Evolutionary conservation across 2,888 invertebrate species (phyloP), one percentile per base, ranked within the genome.

Genomic region (Atherix ibis): DNA sequence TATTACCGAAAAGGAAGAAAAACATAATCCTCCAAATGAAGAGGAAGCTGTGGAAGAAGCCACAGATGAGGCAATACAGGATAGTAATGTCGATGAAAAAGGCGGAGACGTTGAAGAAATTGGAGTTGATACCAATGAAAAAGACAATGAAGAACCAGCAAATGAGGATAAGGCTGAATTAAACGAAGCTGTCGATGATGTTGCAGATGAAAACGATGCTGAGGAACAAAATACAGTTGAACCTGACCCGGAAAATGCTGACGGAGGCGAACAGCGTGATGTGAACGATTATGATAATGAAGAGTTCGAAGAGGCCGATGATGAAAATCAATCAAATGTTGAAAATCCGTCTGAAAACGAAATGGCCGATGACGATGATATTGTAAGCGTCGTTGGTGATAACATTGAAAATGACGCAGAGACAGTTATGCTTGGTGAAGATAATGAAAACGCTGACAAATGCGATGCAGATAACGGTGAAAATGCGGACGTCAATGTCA

Each of bases 81-180:
- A 19, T 19, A 19, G 19, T 6, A 19, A 19, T 19, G 9, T 19
- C 5, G 9, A 19, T 19, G 9, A 19, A 6, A 19, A 19, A 19
- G 9, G 9, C 9, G 19, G 9, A 9, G 19, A 19, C 19, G 5
- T 9, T 19, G 19, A 19, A n/a, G n/a, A n/a, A n/a, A n/a, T n/a
- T n/a, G n/a, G n/a, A n/a, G n/a, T n/a, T n/a, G n/a, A n/a, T n/a
- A n/a, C n/a, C n/a, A n/a, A 44, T 16, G 40, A 42, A 31, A 34
- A 38, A 19, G 40, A 40, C 34, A 37, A 33, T 5, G 39, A 41
- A 16, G 32, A 40, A 16, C 37, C 38, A 22, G 36, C 37, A 14
- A 36, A 38, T 17, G 36, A 36, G 27, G 35, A 36, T 15, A 18
- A 32, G 17, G 28, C 30, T 31, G 24, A 36, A 3, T 18, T 24